These are phyloP conservation scores for Drosophila eohydei DNA, from an alignment of 2,888 invertebrate species.

Conservation along the genomic window DNA sequence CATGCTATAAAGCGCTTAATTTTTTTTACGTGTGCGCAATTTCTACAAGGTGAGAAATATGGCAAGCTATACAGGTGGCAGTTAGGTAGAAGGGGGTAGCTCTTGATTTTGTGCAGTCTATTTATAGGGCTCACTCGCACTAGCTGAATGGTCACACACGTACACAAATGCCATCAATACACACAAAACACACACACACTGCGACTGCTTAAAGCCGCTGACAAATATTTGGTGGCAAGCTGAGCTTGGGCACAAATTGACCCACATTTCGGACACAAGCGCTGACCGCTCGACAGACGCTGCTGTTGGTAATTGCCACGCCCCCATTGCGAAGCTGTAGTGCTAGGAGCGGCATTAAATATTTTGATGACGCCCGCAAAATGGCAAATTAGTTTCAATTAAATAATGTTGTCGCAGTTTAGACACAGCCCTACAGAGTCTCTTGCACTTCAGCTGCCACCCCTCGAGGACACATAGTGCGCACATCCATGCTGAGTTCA, in stretches of 20 bases:
- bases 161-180: not conserved
- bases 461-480: not conserved
- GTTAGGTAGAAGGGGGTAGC: not conserved
- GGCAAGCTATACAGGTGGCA: conserved; percentile 15
- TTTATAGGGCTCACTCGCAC: conserved; percentile 5
- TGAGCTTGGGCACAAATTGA: conserved; percentile 31
- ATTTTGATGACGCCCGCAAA: conserved; percentile 75
- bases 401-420: conserved; percentile 80
- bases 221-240: conserved; percentile 22
- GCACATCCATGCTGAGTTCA: conserved; percentile 48
- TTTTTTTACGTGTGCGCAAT: conserved; percentile 57
- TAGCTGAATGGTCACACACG: conserved; percentile 10
- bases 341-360: conserved; percentile 43
- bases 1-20: conserved; percentile 77
- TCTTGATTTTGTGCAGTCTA: conserved; percentile 19
- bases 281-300: conserved; percentile 16
- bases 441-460: not conserved
- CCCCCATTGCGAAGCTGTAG: conserved; percentile 12
- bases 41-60: conserved; percentile 74
- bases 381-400: conserved; percentile 83
- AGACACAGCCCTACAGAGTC: conserved; percentile 38
- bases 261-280: conserved; percentile 32
- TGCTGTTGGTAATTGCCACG: conserved; percentile 1
- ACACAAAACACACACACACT: conserved; percentile 1
- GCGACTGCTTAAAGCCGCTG: conserved; percentile 24